Base-by-base conservation (phyloP, 92 coral and sea anemone species). In the Scolanthus callimorphus region DNA sequence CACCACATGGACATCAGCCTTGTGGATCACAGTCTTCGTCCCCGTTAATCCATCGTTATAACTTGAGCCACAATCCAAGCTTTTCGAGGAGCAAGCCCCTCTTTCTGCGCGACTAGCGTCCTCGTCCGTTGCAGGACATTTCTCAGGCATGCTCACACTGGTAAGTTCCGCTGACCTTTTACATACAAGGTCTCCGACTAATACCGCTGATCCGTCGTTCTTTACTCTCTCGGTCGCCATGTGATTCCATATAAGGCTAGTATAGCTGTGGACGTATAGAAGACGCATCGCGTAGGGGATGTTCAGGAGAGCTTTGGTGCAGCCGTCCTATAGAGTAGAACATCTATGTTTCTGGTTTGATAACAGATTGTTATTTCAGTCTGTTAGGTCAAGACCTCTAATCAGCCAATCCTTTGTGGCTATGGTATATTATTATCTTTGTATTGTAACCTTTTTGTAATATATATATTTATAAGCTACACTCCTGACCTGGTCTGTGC, bases 281-380 rank as follows among this genome's bases (percentile, higher is more conserved):
- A 88, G 66, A 24, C 96, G 96, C 86, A 78, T 64, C 25, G 86
- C 53, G 70, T 77, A 88, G 1, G 96, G 90, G 22, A 88, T 64
- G 70, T 75, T 87, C 63, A 88, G 65, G 41, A 88, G 63, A 0
- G 96, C 90, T 62, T 88, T 82, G 4, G 69, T 77, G 52, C 90
- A 88, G 17, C 96, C 96, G 29, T 88, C 90, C 96, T 88, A 20
- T 1, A 25, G 41, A 21, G 59, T 23, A 63, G 19, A 12, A 3
- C n/a, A n/a, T n/a, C n/a, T n/a, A n/a, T n/a, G n/a, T n/a, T n/a
- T n/a, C n/a, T n/a, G n/a, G n/a, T n/a, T n/a, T n/a, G n/a, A n/a
- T n/a, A n/a, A n/a, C n/a, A n/a, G n/a, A n/a, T n/a, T n/a, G n/a
- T n/a, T n/a, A n/a, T n/a, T n/a, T n/a, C n/a, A n/a, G n/a, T n/a